phyloP scores from a whole-genome alignment of 2,113 vertebrate species.

The Picathartes gymnocephalus region DNA sequence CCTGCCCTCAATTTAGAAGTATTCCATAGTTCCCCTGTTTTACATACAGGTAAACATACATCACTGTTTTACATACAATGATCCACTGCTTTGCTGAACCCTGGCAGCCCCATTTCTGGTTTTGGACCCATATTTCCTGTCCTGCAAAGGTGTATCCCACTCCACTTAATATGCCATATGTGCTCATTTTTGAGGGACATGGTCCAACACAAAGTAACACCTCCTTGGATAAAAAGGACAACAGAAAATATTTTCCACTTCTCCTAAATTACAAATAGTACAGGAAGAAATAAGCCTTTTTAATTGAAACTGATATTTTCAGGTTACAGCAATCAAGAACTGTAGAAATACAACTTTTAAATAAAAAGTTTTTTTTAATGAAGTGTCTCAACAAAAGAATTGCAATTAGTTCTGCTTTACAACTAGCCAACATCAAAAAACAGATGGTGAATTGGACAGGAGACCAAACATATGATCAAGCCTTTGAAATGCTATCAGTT shows the following conservation, averaged over 20 bases:
- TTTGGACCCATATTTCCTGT: not conserved
- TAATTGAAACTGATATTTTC: not conserved
- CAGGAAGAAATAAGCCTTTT: not conserved
- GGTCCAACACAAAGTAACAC: not conserved
- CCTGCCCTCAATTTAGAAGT: accelerated
- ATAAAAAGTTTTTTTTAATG: not conserved
- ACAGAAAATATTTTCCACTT: not conserved
- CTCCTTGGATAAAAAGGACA: not conserved
- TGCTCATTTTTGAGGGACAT: not conserved
- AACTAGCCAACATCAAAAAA: not conserved
- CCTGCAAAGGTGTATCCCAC: not conserved
- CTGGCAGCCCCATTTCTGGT: not conserved
- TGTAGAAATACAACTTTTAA: not conserved
- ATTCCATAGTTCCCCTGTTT: not conserved
- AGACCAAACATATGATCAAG: not conserved
- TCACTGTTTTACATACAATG: not conserved
- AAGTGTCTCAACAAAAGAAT: not conserved
- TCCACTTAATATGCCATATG: accelerated
- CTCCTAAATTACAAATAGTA: not conserved
- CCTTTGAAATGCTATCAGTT: not conserved
- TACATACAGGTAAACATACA: not conserved
- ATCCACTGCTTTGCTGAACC: not conserved
- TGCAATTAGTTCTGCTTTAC: not conserved
- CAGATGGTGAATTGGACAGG: not conserved
- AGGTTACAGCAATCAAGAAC: not conserved